Conservation (phyloP, 1,140 invertebrate species). For the Dinothrombium tinctorium region DNA sequence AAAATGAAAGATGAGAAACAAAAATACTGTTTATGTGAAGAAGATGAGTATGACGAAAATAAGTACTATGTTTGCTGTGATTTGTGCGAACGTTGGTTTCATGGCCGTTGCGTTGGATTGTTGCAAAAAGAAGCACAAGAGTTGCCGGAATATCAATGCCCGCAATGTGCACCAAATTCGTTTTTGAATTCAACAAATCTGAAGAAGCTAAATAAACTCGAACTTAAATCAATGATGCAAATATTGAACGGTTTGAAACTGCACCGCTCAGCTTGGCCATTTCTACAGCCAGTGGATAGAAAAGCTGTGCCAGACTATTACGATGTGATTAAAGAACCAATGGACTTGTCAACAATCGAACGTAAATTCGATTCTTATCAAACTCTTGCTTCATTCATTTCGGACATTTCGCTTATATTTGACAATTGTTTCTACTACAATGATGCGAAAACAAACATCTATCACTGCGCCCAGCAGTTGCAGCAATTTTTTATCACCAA, state of each 20-base stretch:
- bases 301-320: slow-evolving; percentile 90
- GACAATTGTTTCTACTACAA: slow-evolving; percentile 96
- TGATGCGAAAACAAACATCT: slow-evolving; percentile 78
- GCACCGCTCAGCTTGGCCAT: slow-evolving; percentile 86
- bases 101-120: slow-evolving; percentile 87
- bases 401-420: slow-evolving; percentile 92
- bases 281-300: slow-evolving; percentile 84
- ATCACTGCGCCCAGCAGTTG: slow-evolving; percentile 74
- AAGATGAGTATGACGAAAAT: slow-evolving; percentile 90
- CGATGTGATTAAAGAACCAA: slow-evolving; percentile 88
- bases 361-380: slow-evolving; percentile 62
- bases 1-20: slow-evolving; percentile 45
- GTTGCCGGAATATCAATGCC: slow-evolving; percentile 88
- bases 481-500: slow-evolving; percentile 75
- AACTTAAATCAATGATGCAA: slow-evolving; percentile 57
- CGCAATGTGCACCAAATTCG: slow-evolving; percentile 69
- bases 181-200: slow-evolving; percentile 67
- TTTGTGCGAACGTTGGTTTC: slow-evolving; percentile 95
- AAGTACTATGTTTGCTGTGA: slow-evolving; percentile 98
- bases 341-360: slow-evolving; percentile 87
- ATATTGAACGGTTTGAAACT: slow-evolving; percentile 46
- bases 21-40: slow-evolving; percentile 79
- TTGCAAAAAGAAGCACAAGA: slow-evolving; percentile 75
- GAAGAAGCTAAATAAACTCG: slow-evolving; percentile 52
- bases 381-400: slow-evolving; percentile 76